phyloP scores from a whole-genome alignment of 1,140 invertebrate genomes.

The Bombus picipes region DNA sequence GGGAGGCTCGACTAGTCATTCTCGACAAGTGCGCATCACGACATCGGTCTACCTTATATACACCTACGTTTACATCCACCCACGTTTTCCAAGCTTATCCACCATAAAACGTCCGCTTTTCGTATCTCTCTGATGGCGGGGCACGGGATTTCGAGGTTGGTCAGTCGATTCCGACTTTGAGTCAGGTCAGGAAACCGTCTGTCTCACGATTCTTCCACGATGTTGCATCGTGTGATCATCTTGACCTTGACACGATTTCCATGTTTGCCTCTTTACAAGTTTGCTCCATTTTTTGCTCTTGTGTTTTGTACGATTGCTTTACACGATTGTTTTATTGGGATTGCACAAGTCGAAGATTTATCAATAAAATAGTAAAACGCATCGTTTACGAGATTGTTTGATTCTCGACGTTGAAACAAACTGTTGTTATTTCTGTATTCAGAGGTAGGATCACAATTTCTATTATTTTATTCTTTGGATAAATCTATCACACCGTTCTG shows the following conservation, averaged over 20 bases:
- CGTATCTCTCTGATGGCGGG: slow-evolving; percentile 49
- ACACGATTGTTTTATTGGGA: too few relatives aligned
- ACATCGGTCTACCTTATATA: slow-evolving; percentile 67
- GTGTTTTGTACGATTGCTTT: neutral
- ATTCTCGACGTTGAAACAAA: too few relatives aligned
- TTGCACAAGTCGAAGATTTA: too few relatives aligned
- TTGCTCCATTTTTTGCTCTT: neutral
- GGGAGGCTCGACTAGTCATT: slow-evolving; percentile 75
- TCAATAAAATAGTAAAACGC: too few relatives aligned
- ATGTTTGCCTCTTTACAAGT: too few relatives aligned
- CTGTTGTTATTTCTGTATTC: too few relatives aligned
- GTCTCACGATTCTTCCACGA: neutral
- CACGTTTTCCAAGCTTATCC: slow-evolving; percentile 53
- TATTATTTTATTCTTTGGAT: too few relatives aligned
- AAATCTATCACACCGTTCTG: too few relatives aligned
- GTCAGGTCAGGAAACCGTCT: slow-evolving; percentile 22
- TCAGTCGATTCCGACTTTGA: neutral
- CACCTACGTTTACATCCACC: slow-evolving; percentile 64
- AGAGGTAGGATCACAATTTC: too few relatives aligned
- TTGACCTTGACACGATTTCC: slow-evolving; percentile 17
- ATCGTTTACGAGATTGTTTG: too few relatives aligned
- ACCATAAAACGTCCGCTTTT: slow-evolving; percentile 57
- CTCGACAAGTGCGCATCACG: slow-evolving; percentile 78
- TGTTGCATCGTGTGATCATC: neutral
- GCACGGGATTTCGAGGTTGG: neutral